phyloP scores from a whole-genome alignment of 2,888 invertebrate species.

The Melikaiella ostensackeni region DNA sequence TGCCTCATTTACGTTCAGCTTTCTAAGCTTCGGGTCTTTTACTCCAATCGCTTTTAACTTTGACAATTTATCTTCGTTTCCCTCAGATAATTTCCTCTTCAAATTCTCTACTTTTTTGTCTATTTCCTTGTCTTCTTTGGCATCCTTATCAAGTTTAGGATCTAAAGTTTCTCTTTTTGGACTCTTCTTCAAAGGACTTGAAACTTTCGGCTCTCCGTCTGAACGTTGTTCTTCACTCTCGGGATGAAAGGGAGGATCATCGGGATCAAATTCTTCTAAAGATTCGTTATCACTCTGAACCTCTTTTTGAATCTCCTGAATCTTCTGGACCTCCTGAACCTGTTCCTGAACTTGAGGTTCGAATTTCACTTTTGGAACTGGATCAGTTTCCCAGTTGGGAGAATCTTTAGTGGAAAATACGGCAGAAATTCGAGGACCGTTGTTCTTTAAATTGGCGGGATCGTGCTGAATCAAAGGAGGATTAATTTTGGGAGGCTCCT shows the following conservation, averaged over 20 bases:
- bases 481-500: not conserved
- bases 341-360: not conserved
- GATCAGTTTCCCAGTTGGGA: not conserved
- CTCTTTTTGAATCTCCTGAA: too few species aligned
- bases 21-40: conserved; percentile 36
- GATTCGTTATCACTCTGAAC: conserved; percentile 65
- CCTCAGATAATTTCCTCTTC: not conserved
- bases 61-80: not conserved
- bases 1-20: conserved; percentile 55
- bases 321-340: not conserved
- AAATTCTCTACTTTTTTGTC: not conserved
- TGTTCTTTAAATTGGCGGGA: conserved; percentile 6
- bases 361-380: not conserved
- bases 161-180: not conserved
- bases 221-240: conserved; percentile 59
- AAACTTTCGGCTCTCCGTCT: conserved; percentile 53
- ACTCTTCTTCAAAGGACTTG: conserved; percentile 27
- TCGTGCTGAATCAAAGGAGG: conserved; percentile 31
- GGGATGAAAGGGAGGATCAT: conserved; percentile 65
- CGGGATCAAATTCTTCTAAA: conserved; percentile 74
- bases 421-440: conserved; percentile 47
- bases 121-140: not conserved
- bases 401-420: conserved; percentile 2
- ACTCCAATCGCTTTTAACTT: not conserved
- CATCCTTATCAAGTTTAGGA: not conserved